phyloP scores from a whole-genome alignment of 2,888 invertebrate genomes.

The Eupelmus urozonus region DNA sequence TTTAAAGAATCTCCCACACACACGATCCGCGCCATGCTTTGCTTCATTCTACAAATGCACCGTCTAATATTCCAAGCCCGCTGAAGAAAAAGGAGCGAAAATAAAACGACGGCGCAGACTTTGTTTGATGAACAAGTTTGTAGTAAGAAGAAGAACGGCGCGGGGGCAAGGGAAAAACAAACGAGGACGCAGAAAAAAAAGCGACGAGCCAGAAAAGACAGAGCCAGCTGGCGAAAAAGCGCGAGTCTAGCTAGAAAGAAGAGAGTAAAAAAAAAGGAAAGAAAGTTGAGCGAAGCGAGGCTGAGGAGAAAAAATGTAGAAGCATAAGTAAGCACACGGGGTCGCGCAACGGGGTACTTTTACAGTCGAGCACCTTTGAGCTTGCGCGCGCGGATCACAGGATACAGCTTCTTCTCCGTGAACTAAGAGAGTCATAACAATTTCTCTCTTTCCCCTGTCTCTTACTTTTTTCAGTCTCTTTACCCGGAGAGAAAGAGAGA shows the following conservation, averaged over 20 bases:
- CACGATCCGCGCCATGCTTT: neutral
- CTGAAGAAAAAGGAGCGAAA: neutral
- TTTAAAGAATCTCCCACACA: conserved; percentile 32
- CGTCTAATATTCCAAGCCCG: conserved; percentile 33
- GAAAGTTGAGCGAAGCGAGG: conserved; percentile 3
- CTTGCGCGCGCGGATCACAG: conserved; percentile 38
- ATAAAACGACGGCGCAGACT: conserved; percentile 23
- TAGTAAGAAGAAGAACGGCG: too few relatives aligned
- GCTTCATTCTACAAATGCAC: conserved; percentile 48
- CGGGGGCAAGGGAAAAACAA: conserved; percentile 20
- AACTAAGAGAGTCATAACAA: conserved; percentile 58
- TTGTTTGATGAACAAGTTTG: conserved; percentile 49
- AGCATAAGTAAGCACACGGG: conserved; percentile 18
- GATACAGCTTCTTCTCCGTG: conserved; percentile 7
- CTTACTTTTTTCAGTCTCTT: conserved; percentile 37
- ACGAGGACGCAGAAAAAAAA: conserved; percentile 13
- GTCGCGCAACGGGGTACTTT: conserved; percentile 27
- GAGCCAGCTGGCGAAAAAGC: neutral
- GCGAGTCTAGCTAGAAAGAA: conserved; percentile 1
- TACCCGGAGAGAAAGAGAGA: neutral
- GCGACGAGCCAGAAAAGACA: neutral
- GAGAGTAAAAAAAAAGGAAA: too few relatives aligned
- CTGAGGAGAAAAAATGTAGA: neutral
- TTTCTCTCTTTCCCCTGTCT: conserved; percentile 50
- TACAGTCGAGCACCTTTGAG: conserved; percentile 53